phyloP scores from a whole-genome alignment of 2,113 vertebrate genomes.

The Orycteropus afer region DNA sequence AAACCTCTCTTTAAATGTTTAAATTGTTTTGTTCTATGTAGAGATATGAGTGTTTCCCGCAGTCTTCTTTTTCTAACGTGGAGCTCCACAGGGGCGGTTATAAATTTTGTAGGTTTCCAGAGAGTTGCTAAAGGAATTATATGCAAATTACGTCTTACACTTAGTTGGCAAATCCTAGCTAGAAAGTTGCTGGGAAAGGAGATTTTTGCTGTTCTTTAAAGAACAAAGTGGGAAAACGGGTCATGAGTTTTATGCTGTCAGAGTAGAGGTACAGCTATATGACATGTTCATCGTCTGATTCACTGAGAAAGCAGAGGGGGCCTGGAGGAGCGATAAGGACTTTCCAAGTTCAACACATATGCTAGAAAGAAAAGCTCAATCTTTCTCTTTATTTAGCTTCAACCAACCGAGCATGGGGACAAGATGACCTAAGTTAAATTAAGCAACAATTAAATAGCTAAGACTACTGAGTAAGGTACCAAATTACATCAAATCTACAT shows the following conservation, averaged over 20 bases:
- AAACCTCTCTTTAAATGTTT: neutral
- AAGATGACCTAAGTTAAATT: constrained; percentile 60
- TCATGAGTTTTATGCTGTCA: constrained; percentile 47
- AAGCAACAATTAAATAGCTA: constrained; percentile 66
- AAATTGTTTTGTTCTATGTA: constrained; percentile 34
- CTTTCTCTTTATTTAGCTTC: constrained; percentile 46
- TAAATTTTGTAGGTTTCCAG: constrained; percentile 64
- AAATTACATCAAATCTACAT: constrained; percentile 18
- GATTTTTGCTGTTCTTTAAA: constrained; percentile 60
- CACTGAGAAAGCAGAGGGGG: neutral
- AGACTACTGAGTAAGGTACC: constrained; percentile 27
- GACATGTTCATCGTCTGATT: constrained; percentile 10
- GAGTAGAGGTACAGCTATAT: neutral
- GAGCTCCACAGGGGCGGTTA: neutral
- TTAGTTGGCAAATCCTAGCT: constrained; percentile 66
- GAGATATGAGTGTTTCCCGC: neutral
- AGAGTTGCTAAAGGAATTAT: constrained; percentile 68
- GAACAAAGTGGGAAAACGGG: constrained; percentile 48
- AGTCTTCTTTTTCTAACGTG: neutral
- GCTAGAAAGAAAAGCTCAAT: constrained; percentile 29
- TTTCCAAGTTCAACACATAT: constrained; percentile 58
- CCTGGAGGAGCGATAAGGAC: constrained; percentile 17
- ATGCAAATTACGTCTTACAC: constrained; percentile 67
- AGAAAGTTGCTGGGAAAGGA: constrained; percentile 53
- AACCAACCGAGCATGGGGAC: constrained; percentile 30